A percentile compares a stretch with the other conserved stretches of the same genome.
These are phyloP conservation scores for Siniperca chuatsi DNA, from an alignment of 2,113 vertebrate genomes.

Conservation along the genomic window DNA sequence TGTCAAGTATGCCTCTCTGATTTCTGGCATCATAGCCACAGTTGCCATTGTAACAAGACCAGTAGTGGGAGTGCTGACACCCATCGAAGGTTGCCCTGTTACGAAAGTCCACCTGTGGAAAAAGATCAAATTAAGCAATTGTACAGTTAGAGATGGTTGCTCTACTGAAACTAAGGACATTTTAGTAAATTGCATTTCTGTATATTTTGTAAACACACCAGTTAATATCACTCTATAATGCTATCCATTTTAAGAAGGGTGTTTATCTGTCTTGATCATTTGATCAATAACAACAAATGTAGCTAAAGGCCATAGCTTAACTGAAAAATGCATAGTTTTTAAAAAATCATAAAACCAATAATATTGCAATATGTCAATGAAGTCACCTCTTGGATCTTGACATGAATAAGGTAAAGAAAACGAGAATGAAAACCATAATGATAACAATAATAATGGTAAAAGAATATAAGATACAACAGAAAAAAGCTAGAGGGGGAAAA, in stretches of 20 bases:
- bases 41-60: constrained; percentile 20
- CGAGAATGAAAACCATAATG: background rate
- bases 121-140: background rate
- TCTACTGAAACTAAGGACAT: background rate
- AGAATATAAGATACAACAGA: no score
- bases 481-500: no score
- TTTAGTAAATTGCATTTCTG: background rate
- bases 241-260: no score
- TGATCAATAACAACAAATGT: background rate
- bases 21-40: background rate
- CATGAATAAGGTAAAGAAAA: no score
- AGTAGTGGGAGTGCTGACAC: background rate
- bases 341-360: background rate
- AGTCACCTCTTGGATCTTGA: background rate
- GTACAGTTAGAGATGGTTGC: background rate
- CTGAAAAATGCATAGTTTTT: background rate
- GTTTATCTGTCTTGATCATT: background rate
- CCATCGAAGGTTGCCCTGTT: constrained; percentile 47
- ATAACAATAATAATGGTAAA: no score
- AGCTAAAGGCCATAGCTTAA: background rate
- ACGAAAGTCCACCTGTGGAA: constrained; percentile 69
- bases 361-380: background rate
- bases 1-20: constrained; percentile 33
- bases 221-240: background rate
- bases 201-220: background rate